A percentile compares a stretch with the other conserved stretches of the same genome.
These are phyloP conservation scores for Setophaga coronata DNA, from an alignment of 2,113 vertebrate genomes.

Conservation along the genomic window DNA sequence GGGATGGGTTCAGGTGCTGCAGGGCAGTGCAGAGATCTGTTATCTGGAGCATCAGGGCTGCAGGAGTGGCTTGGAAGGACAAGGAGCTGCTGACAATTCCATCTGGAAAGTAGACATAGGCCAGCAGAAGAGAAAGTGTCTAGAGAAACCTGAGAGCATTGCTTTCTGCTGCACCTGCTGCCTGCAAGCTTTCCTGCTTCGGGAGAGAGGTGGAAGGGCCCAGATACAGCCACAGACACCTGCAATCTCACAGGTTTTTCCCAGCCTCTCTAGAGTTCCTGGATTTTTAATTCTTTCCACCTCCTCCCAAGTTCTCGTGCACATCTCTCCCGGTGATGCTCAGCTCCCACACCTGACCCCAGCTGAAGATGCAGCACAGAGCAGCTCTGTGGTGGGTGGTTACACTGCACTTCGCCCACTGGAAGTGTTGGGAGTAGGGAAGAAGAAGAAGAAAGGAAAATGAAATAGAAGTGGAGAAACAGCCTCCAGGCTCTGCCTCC, in stretches of 20 bases:
- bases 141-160: not conserved
- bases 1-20: not conserved
- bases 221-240: not conserved
- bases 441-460: conserved; percentile 6
- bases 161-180: not conserved
- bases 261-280: not conserved
- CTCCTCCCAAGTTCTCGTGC: not conserved
- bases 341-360: not conserved
- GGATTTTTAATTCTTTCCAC: not conserved
- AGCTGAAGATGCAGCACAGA: not conserved
- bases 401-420: not conserved
- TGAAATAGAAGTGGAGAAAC: not conserved
- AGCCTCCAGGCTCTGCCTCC: not conserved
- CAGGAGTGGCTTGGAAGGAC: not conserved
- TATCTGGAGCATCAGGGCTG: not conserved
- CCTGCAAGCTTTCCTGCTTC: not conserved
- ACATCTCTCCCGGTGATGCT: not conserved
- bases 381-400: not conserved
- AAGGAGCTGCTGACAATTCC: not conserved
- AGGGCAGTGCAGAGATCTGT: not conserved
- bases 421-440: not conserved
- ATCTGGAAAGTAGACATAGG: rapidly evolving
- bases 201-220: not conserved
- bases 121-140: not conserved
- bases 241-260: not conserved